phyloP scores from a whole-genome alignment of 2,113 vertebrate genomes.

The Mormyrus iriodes region DNA sequence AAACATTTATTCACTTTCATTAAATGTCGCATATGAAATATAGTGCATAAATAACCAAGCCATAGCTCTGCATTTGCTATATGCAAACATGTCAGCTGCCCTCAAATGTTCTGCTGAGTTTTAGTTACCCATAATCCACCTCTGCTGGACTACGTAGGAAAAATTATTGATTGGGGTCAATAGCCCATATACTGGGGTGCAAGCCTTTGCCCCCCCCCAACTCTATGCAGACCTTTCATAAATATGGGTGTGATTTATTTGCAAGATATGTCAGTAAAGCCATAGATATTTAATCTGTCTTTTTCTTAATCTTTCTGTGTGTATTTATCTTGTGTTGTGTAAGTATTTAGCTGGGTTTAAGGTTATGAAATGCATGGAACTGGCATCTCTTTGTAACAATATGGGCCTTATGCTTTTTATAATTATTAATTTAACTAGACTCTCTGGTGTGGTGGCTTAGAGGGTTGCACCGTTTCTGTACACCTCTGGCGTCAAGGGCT shows the following conservation, averaged over 20 bases:
- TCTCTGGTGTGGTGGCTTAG: background rate
- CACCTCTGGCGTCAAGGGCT: no score
- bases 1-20: no score
- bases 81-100: background rate
- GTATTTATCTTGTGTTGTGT: background rate
- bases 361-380: background rate
- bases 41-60: background rate
- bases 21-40: background rate
- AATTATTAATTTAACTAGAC: background rate
- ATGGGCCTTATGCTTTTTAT: background rate
- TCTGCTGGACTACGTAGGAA: background rate
- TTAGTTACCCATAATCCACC: background rate
- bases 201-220: background rate
- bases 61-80: background rate
- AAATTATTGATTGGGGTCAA: background rate
- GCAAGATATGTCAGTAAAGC: background rate
- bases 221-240: background rate
- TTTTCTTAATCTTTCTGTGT: background rate
- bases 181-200: background rate
- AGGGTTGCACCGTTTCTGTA: no score
- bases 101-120: background rate
- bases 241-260: background rate
- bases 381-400: background rate
- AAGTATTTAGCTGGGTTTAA: background rate
- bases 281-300: background rate